A percentile compares a stretch with the other conserved stretches of the same genome.
Evolutionary conservation across 2,797 vertebrate genomes (phyloP).

Genomic region (Acropternis orthonyx): DNA sequence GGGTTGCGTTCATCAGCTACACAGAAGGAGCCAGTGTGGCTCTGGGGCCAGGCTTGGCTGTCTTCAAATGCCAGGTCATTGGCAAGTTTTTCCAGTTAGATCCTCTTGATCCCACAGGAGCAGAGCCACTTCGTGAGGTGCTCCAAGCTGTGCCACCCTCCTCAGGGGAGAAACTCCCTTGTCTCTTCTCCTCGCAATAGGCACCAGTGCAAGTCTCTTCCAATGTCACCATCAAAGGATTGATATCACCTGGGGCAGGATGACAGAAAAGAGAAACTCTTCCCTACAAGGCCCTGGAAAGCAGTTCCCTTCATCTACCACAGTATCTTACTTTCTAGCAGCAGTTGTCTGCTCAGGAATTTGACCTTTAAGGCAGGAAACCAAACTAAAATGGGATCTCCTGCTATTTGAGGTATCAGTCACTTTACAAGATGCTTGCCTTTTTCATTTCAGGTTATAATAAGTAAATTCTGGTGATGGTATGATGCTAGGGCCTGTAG

Average conservation of each 20-base stretch:
- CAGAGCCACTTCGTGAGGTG: neutral
- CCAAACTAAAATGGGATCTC: conserved; percentile 17
- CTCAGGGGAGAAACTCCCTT: neutral
- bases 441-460: conserved; percentile 41
- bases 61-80: neutral
- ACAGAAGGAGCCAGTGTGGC: neutral
- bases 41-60: neutral
- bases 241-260: neutral
- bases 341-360: neutral
- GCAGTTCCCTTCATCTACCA: neutral
- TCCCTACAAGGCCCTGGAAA: neutral
- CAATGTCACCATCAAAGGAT: neutral
- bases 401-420: neutral
- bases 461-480: conserved; percentile 25
- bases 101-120: neutral
- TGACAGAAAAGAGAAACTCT: neutral
- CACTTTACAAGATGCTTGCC: conserved; percentile 31
- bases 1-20: neutral
- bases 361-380: conserved; percentile 21
- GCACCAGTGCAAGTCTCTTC: neutral
- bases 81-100: neutral
- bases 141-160: neutral
- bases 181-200: neutral
- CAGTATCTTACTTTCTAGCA: neutral
- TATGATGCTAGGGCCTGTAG: neutral